These are phyloP conservation scores for Pteromalus puparum DNA, from an alignment of 1,140 invertebrate genomes.

Conservation along the genomic window DNA sequence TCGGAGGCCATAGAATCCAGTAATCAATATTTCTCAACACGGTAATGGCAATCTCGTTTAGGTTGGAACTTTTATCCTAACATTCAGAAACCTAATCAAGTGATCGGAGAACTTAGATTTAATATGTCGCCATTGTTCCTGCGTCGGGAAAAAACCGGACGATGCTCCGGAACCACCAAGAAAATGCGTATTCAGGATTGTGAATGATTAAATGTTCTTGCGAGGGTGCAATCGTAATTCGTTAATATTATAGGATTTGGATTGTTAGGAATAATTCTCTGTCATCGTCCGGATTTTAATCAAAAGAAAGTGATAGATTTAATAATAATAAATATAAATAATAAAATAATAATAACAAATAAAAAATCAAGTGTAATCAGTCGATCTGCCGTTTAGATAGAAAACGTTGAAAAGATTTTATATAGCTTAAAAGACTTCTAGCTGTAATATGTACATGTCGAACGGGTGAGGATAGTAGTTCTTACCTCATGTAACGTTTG, in stretches of 20 bases:
- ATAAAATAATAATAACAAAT: too few species aligned
- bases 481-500: too few species aligned
- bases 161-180: constrained; percentile 81
- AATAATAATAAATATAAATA: too few species aligned
- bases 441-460: too few species aligned
- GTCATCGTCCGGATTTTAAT: constrained; percentile 80
- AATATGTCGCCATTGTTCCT: constrained; percentile 81
- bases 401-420: too few species aligned
- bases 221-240: constrained; percentile 82
- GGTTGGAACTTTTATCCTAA: constrained; percentile 82
- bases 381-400: too few species aligned
- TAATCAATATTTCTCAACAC: constrained; percentile 85
- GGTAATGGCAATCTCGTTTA: constrained; percentile 75
- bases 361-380: too few species aligned
- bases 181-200: constrained; percentile 81
- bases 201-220: constrained; percentile 82
- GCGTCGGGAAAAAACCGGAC: constrained; percentile 78
- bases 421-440: too few species aligned
- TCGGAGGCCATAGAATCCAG: constrained; percentile 82
- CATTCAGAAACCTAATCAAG: constrained; percentile 64
- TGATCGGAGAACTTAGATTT: constrained; percentile 76
- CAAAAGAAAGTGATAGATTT: constrained; percentile 82
- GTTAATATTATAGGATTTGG: constrained; percentile 83
- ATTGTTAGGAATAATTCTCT: constrained; percentile 78
- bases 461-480: too few species aligned